Evolutionary conservation across 2,888 invertebrate species (phyloP).

Genomic region (Drymonia ruficornis): DNA sequence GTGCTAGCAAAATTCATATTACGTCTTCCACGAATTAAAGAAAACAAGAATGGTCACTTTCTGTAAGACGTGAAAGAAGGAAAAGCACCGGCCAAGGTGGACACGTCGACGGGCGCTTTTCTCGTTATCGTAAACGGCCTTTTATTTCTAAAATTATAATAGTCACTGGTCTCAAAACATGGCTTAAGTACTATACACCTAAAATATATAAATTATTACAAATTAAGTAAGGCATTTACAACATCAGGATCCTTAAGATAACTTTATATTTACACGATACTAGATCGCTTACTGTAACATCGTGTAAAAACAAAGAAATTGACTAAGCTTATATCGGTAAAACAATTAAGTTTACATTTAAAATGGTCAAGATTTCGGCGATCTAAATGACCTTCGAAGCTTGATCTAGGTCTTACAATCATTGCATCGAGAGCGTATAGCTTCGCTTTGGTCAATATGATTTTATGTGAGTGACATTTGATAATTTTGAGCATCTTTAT

Average conservation of each 20-base stretch:
- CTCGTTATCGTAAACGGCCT: conserved; percentile 62
- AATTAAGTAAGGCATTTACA: conserved; percentile 85
- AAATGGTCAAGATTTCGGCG: conserved; percentile 85
- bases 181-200: conserved; percentile 85
- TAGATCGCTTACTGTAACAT: conserved; percentile 70
- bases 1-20: conserved; percentile 67
- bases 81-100: conserved; percentile 73
- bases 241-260: conserved; percentile 80
- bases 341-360: conserved; percentile 78
- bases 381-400: conserved; percentile 77
- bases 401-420: conserved; percentile 43
- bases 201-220: conserved; percentile 85
- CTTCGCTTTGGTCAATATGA: conserved; percentile 73
- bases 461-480: conserved; percentile 55
- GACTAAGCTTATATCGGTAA: conserved; percentile 84
- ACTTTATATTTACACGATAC: conserved; percentile 80
- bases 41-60: conserved; percentile 80
- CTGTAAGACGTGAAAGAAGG: conserved; percentile 69
- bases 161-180: conserved; percentile 85
- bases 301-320: conserved; percentile 80
- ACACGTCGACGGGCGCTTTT: conserved; percentile 71
- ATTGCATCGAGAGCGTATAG: conserved; percentile 39
- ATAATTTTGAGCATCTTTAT: conserved; percentile 72
- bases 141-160: conserved; percentile 82
- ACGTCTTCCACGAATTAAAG: conserved; percentile 67